Percentiles rank a stretch among this genome's conserved stretches.
Evolutionary conservation across 37 sponge, comb jelly and placozoan genomes (phyloP).

Genomic region (Crambe crambe): DNA sequence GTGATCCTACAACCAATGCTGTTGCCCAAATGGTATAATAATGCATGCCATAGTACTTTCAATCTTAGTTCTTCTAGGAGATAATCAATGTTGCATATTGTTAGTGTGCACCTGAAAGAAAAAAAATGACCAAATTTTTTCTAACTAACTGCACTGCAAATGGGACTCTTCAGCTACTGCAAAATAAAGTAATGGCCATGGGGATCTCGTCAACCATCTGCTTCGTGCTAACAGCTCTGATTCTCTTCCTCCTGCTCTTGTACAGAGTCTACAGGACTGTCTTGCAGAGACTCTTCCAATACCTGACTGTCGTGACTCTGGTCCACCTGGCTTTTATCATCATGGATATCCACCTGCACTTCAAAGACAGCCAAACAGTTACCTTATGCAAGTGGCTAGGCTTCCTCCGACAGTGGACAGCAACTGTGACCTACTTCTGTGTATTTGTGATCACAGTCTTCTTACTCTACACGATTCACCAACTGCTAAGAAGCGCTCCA

Average conservation of each 20-base stretch:
- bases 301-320: constrained; percentile 1
- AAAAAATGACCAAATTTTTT: no score
- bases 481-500: neutral
- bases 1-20: no score
- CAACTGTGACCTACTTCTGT: neutral
- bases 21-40: no score
- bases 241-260: constrained; percentile 3
- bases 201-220: no score
- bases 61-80: no score
- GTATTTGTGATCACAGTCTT: neutral
- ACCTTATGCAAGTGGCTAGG: neutral
- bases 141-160: no score
- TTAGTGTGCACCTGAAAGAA: no score
- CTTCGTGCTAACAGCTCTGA: neutral
- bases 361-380: neutral
- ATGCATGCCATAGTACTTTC: no score
- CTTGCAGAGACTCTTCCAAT: neutral
- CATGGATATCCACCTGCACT: neutral
- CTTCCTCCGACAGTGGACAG: neutral
- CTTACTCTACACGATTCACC: neutral
- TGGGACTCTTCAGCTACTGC: no score
- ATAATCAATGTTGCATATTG: no score
- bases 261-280: constrained; percentile 2
- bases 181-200: no score
- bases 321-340: neutral